Percentiles rank a stretch among this genome's conserved stretches.
Conservation (phyloP, 2,888 invertebrate genomes). For the Syrista parreyssii region DNA sequence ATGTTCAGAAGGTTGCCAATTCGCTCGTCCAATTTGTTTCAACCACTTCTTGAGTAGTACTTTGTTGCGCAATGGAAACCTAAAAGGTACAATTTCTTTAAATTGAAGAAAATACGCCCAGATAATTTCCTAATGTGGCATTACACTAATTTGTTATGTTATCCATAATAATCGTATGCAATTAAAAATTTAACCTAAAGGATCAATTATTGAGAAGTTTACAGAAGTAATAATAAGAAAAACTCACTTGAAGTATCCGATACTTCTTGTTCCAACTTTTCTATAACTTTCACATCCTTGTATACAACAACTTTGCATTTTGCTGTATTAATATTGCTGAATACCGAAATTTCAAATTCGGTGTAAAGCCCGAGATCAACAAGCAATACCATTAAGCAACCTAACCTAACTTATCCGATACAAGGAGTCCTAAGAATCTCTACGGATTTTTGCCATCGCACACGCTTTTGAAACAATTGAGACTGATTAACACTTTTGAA, state of each 20-base stretch:
- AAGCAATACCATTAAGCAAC: neutral
- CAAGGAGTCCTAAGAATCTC: neutral
- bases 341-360: neutral
- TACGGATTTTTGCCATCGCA: neutral
- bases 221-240: neutral
- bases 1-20: conserved; percentile 22
- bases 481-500: neutral
- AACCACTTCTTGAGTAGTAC: conserved; percentile 32
- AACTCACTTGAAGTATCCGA: conserved; percentile 34
- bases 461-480: neutral
- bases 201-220: conserved; percentile 7
- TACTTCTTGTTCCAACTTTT: conserved; percentile 16
- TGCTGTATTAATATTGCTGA: neutral
- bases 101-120: conserved; percentile 8
- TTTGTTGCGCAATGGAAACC: conserved; percentile 34
- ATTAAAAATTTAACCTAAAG: conserved; percentile 9
- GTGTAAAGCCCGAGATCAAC: neutral
- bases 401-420: neutral
- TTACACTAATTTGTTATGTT: neutral
- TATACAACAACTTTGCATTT: conserved; percentile 31
- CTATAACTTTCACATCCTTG: conserved; percentile 30
- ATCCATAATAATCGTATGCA: neutral
- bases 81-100: conserved; percentile 14
- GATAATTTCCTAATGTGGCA: conserved; percentile 1
- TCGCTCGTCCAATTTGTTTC: conserved; percentile 22